These are phyloP conservation scores for Ailuropoda melanoleuca DNA, from an alignment of 2,113 vertebrate species.

Conservation along the genomic window DNA sequence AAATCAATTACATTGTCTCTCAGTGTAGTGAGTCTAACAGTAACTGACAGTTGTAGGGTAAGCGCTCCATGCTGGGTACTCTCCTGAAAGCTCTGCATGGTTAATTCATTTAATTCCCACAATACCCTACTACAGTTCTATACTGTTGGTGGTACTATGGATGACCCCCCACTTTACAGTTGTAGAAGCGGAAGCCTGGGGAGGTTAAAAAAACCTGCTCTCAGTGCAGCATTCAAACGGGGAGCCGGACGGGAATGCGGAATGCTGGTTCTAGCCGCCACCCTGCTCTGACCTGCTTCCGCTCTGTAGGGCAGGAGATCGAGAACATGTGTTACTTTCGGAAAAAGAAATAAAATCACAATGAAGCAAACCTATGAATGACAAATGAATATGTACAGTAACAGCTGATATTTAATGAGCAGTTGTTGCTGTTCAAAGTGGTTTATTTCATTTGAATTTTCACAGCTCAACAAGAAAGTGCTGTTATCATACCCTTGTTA, in stretches of 20 bases:
- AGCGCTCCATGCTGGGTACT: background rate
- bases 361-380: background rate
- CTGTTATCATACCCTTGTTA: background rate
- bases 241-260: background rate
- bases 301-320: background rate
- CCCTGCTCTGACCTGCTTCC: background rate
- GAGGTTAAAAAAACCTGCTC: background rate
- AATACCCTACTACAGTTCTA: background rate
- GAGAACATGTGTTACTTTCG: background rate
- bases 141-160: background rate
- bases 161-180: background rate
- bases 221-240: background rate
- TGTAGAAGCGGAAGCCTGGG: background rate
- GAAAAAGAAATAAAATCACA: background rate
- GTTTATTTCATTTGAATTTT: conserved; percentile 29
- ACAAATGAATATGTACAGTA: background rate
- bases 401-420: background rate
- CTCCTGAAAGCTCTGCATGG: background rate
- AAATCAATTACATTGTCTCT: background rate
- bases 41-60: background rate
- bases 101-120: conserved; percentile 15
- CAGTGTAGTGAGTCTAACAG: background rate
- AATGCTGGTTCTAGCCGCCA: background rate
- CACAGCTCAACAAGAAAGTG: background rate
- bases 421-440: background rate